These are phyloP conservation scores for Pomacea canaliculata DNA, from an alignment of 2,888 invertebrate species.

Conservation along the genomic window DNA sequence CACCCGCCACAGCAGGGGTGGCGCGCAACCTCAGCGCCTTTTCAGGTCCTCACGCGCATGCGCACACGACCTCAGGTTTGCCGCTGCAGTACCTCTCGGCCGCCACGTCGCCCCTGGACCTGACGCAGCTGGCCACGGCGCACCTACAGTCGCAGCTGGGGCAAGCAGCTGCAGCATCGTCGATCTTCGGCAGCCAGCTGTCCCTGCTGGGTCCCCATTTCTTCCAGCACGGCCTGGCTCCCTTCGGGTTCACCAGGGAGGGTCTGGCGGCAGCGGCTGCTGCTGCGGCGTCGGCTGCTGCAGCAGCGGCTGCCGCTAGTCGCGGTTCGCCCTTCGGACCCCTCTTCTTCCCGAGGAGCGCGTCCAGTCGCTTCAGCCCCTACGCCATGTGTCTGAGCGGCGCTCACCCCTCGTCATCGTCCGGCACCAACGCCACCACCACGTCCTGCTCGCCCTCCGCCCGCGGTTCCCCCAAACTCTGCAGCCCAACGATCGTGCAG, in stretches of 20 bases:
- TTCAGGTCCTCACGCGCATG: background rate
- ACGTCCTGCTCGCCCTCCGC: background rate
- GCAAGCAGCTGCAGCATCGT: constrained; percentile 15
- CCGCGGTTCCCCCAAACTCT: constrained; percentile 7
- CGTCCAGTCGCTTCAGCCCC: constrained; percentile 86
- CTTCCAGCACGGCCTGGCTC: constrained; percentile 80
- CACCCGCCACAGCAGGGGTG: background rate
- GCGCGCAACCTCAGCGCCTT: background rate
- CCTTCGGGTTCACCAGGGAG: constrained; percentile 79
- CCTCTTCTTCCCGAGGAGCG: constrained; percentile 71
- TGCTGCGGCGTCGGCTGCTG: background rate
- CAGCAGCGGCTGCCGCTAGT: constrained; percentile 8
- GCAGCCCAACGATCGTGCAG: background rate
- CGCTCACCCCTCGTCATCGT: constrained; percentile 19
- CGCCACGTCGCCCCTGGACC: constrained; percentile 23
- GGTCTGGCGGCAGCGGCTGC: constrained; percentile 38
- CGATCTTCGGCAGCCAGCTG: constrained; percentile 25
- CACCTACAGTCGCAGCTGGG: constrained; percentile 20
- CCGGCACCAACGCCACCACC: background rate
- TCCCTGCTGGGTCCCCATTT: constrained; percentile 56
- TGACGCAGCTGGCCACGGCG: constrained; percentile 27
- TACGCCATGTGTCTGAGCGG: constrained; percentile 78
- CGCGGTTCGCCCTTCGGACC: constrained; percentile 45
- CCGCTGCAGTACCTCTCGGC: constrained; percentile 25
- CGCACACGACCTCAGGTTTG: background rate